Evolutionary conservation across 2,797 vertebrate species (phyloP).

Genomic region (Orestias chungarensis): DNA sequence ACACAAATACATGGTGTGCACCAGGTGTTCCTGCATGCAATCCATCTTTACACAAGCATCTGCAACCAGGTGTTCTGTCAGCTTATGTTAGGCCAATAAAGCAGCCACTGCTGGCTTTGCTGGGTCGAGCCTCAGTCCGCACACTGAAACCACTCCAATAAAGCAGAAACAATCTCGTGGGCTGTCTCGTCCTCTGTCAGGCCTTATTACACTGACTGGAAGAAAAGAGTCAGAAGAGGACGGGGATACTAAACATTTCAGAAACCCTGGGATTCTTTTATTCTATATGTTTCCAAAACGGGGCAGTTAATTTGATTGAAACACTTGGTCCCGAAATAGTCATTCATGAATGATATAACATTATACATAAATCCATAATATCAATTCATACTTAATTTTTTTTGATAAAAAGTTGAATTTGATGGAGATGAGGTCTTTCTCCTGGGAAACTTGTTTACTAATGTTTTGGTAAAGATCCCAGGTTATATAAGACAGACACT

Average conservation of each 20-base stretch:
- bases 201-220: constrained; percentile 39
- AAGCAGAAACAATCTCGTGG: constrained; percentile 41
- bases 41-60: constrained; percentile 72
- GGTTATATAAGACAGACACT: neutral
- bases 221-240: constrained; percentile 9
- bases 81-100: constrained; percentile 68
- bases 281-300: neutral
- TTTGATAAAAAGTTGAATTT: neutral
- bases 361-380: neutral
- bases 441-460: neutral
- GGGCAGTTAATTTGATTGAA: neutral
- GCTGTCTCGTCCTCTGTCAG: constrained; percentile 46
- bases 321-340: neutral
- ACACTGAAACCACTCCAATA: constrained; percentile 45
- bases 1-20: constrained; percentile 21
- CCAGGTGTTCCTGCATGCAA: constrained; percentile 71
- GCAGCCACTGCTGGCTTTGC: constrained; percentile 44
- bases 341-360: neutral
- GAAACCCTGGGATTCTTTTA: neutral
- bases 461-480: neutral
- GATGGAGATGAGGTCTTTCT: neutral
- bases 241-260: constrained; percentile 12
- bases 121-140: constrained; percentile 39
- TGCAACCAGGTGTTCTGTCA: constrained; percentile 75
- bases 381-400: neutral